These are phyloP conservation scores for Emydura subglobosa DNA, from an alignment of 2,113 vertebrate genomes.

Conservation along the genomic window DNA sequence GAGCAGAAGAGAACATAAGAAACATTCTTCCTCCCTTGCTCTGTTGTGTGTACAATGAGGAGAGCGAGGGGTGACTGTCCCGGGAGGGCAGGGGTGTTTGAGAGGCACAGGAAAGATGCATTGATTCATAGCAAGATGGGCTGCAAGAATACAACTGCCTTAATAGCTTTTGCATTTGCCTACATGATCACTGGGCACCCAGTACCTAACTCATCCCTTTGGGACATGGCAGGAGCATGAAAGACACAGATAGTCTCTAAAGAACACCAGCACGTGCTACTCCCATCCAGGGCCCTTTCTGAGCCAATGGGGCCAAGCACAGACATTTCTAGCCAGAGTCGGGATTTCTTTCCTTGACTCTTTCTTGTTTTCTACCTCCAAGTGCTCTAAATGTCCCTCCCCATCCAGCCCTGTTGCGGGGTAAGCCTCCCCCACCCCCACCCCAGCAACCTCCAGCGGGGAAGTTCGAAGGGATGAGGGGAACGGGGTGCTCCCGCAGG, in stretches of 20 bases:
- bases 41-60: background rate
- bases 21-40: background rate
- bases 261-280: no score
- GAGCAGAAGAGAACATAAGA: background rate
- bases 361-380: background rate
- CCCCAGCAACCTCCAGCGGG: no score
- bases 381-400: background rate
- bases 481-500: no score
- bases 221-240: background rate
- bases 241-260: no score
- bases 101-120: background rate
- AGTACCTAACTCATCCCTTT: background rate
- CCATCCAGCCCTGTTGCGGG: background rate
- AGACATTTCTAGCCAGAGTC: background rate
- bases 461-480: no score
- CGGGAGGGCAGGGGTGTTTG: background rate
- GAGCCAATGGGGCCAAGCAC: no score
- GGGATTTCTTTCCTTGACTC: background rate
- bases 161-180: background rate
- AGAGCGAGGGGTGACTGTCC: background rate
- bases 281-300: no score
- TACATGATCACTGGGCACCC: background rate
- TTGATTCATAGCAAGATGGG: background rate
- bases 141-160: background rate
- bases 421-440: no score